These are phyloP conservation scores for Drosophila anceps DNA, from an alignment of 2,888 invertebrate genomes.

Conservation along the genomic window DNA sequence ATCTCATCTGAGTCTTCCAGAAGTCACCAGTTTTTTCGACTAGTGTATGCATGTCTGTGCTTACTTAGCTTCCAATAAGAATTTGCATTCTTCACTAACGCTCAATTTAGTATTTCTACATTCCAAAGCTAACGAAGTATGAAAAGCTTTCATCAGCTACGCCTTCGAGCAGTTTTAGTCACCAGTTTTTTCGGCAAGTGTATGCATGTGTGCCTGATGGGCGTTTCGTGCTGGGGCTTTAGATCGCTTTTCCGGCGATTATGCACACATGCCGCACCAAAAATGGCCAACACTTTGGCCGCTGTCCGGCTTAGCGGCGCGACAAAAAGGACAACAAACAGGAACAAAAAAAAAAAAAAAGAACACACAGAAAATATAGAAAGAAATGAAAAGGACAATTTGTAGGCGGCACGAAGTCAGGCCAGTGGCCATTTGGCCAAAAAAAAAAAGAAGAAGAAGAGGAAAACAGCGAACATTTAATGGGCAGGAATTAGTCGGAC, in stretches of 20 bases:
- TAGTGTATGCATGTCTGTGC: too few species aligned
- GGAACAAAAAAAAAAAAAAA: constrained; percentile 24
- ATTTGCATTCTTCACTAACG: too few species aligned
- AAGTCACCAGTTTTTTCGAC: too few species aligned
- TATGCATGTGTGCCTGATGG: constrained; percentile 14
- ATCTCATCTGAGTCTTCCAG: too few species aligned
- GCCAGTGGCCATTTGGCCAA: constrained; percentile 59
- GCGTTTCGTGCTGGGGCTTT: constrained; percentile 29
- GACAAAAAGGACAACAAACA: constrained; percentile 29
- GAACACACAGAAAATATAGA: constrained; percentile 4
- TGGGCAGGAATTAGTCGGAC: constrained; percentile 65
- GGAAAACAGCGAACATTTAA: constrained; percentile 72
- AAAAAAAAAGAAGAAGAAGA: constrained; percentile 49
- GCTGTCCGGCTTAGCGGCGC: constrained; percentile 50
- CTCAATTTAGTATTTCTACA: too few species aligned
- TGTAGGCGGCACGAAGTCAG: constrained; percentile 54
- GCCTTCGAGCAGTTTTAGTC: background rate
- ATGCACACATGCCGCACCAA: constrained; percentile 82
- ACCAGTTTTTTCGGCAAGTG: background rate
- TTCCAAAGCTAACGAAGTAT: too few species aligned
- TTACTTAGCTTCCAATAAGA: too few species aligned
- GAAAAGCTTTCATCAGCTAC: background rate
- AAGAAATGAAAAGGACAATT: constrained; percentile 58
- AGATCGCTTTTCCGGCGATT: constrained; percentile 73
- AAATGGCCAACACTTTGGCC: constrained; percentile 71